Evolutionary conservation across 1,140 invertebrate species (phyloP).

Genomic region (Caligus rogercresseyi): DNA sequence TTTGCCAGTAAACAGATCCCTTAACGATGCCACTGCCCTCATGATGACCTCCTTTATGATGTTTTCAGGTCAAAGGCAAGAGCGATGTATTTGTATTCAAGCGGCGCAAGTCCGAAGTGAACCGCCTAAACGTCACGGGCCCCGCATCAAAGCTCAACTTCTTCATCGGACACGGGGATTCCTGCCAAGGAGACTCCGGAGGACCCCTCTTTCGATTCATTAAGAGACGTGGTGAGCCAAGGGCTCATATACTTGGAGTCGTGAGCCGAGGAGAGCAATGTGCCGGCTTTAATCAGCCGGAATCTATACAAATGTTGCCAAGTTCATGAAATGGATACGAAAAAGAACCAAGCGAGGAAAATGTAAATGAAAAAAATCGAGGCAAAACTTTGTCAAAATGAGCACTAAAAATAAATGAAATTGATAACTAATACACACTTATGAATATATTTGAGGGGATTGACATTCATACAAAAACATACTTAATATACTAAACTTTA

Average conservation of each 20-base stretch:
- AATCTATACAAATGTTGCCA: slow-evolving; percentile 11
- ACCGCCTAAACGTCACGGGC: not conserved
- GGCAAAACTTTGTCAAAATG: too few relatives aligned
- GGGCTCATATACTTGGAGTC: slow-evolving; percentile 4
- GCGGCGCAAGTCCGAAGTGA: not conserved
- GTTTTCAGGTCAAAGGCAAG: not conserved
- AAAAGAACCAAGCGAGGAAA: not conserved
- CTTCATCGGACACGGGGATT: slow-evolving; percentile 5
- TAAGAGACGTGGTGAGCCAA: not conserved
- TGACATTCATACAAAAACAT: too few relatives aligned
- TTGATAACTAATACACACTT: too few relatives aligned
- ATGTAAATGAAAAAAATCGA: too few relatives aligned
- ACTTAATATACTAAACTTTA: too few relatives aligned
- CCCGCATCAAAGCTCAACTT: not conserved
- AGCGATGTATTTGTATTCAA: not conserved
- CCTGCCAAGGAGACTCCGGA: slow-evolving; percentile 9
- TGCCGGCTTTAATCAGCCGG: slow-evolving; percentile 15
- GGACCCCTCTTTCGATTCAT: slow-evolving; percentile 11
- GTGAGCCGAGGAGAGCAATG: slow-evolving; percentile 14
- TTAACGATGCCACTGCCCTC: too few relatives aligned
- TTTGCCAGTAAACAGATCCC: too few relatives aligned
- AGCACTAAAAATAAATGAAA: too few relatives aligned
- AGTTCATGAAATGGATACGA: slow-evolving; percentile 6
- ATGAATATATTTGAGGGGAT: too few relatives aligned
- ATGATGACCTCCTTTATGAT: too few relatives aligned